A percentile compares a stretch with the other conserved stretches of the same genome.
Evolutionary conservation across 2,888 invertebrate species (phyloP).

Genomic region (Brachycybe producta): DNA sequence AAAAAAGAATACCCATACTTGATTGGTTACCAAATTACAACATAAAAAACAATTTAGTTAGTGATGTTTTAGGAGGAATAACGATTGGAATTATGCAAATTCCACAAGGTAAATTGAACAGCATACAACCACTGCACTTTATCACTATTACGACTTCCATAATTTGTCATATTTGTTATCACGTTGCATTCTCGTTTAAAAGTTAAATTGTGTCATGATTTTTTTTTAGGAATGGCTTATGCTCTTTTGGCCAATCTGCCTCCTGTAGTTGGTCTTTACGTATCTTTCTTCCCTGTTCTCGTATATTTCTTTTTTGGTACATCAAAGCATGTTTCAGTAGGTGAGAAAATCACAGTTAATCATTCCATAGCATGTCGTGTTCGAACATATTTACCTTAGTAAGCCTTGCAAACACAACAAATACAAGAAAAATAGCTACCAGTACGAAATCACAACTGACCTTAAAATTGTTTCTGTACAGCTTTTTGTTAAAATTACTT

Average conservation of each 20-base stretch:
- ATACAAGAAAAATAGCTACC: too few relatives aligned
- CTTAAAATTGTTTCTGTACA: too few relatives aligned
- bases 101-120: slow-evolving; percentile 26
- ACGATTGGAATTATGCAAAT: slow-evolving; percentile 25
- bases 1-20: slow-evolving; percentile 27
- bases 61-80: slow-evolving; percentile 24
- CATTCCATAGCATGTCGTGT: too few relatives aligned
- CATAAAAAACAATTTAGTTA: slow-evolving; percentile 22
- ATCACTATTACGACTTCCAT: background rate
- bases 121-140: too few relatives aligned
- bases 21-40: slow-evolving; percentile 31
- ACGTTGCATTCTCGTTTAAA: background rate
- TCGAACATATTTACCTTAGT: too few relatives aligned
- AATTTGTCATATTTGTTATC: background rate
- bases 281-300: slow-evolving; percentile 36
- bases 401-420: too few relatives aligned
- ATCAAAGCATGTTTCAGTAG: slow-evolving; percentile 35
- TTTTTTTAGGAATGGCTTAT: slow-evolving; percentile 33
- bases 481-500: too few relatives aligned
- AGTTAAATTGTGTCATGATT: background rate
- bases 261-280: slow-evolving; percentile 36
- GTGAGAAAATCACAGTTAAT: too few relatives aligned
- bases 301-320: slow-evolving; percentile 37
- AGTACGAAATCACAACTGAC: too few relatives aligned
- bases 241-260: slow-evolving; percentile 34